Conservation (phyloP, 2,888 invertebrate genomes). For the Hofmannophila pseudospretella region DNA sequence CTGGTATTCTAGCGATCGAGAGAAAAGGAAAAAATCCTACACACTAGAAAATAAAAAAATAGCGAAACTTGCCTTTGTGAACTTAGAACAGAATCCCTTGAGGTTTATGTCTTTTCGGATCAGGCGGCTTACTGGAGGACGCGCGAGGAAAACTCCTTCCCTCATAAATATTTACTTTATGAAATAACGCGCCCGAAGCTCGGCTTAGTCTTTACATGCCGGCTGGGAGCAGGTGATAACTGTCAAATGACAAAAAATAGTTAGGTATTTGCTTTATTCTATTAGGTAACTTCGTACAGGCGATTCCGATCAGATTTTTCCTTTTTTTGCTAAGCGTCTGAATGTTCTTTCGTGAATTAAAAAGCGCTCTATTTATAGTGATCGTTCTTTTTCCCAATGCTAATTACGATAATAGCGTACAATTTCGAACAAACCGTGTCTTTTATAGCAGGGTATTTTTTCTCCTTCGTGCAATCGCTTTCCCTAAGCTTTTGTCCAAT, state of each 20-base stretch:
- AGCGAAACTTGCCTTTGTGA: conserved; percentile 61
- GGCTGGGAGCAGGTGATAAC: conserved; percentile 65
- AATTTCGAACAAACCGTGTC: not conserved
- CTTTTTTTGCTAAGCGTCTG: no score
- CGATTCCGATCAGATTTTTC: no score
- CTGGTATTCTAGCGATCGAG: conserved; percentile 3
- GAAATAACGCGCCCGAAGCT: conserved; percentile 67
- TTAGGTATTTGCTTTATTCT: conserved; percentile 25
- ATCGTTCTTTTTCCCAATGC: not conserved
- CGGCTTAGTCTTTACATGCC: conserved; percentile 50
- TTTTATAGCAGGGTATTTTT: not conserved
- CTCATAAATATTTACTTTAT: conserved; percentile 78
- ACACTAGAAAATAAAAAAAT: conserved; percentile 29
- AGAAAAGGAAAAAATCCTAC: not conserved
- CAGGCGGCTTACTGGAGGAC: conserved; percentile 67
- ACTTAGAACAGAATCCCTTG: conserved; percentile 69
- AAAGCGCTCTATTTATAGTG: no score
- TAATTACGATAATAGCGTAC: not conserved
- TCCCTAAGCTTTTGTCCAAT: no score
- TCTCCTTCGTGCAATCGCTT: no score
- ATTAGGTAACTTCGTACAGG: conserved; percentile 7
- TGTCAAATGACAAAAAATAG: conserved; percentile 47
- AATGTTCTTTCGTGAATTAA: no score
- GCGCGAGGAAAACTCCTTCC: conserved; percentile 59
- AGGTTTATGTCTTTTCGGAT: conserved; percentile 76